These are phyloP conservation scores for Corythaixoides concolor DNA, from an alignment of 2,113 vertebrate species.

Conservation along the genomic window DNA sequence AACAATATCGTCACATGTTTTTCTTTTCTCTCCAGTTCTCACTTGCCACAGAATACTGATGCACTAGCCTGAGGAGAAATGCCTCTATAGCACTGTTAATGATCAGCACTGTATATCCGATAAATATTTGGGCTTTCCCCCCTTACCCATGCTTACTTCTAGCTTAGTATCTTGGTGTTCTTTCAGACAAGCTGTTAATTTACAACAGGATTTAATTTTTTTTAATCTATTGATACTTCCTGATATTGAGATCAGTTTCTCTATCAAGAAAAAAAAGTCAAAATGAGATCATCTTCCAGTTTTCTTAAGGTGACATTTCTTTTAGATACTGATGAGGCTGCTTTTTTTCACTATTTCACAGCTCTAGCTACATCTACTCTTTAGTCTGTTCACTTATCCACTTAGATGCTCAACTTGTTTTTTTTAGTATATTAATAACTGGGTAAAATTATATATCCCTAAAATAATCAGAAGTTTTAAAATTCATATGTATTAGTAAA, in stretches of 20 bases:
- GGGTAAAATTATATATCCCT: background rate
- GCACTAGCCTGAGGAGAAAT: background rate
- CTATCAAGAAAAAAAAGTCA: background rate
- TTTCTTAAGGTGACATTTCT: background rate
- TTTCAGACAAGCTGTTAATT: background rate
- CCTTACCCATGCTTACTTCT: background rate
- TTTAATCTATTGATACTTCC: background rate
- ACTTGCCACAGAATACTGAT: background rate
- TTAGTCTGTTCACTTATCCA: background rate
- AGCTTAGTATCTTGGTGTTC: background rate
- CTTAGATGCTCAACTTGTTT: background rate
- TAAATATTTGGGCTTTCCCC: background rate
- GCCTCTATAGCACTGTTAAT: background rate
- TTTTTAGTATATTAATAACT: background rate
- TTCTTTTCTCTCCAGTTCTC: background rate
- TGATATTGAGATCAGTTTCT: background rate
- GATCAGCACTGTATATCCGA: background rate
- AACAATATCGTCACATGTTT: slow-evolving; percentile 13
- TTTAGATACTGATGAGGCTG: background rate
- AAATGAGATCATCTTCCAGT: background rate
- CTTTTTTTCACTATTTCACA: background rate
- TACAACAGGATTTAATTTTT: background rate
- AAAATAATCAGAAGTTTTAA: background rate
- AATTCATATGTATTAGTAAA: background rate
- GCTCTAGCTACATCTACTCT: background rate